Conservation (phyloP, 2,888 invertebrate species). For the Dendrolimus pini region DNA sequence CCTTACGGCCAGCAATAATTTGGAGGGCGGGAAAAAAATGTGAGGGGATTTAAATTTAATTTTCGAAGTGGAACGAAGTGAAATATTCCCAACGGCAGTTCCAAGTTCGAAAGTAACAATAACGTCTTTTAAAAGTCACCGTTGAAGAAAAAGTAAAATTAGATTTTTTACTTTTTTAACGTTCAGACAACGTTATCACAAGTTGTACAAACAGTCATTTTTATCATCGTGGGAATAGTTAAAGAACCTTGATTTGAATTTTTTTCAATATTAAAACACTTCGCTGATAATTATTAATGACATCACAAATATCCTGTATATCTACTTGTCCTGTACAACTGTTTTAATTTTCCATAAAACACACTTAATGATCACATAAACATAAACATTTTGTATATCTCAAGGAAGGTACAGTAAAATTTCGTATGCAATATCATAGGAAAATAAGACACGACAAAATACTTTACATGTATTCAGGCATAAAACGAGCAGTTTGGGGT, state of each 20-base stretch:
- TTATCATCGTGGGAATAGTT: neutral
- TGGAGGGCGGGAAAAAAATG: slow-evolving; percentile 61
- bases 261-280: neutral
- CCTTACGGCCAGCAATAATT: slow-evolving; percentile 60
- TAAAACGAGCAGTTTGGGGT: no score
- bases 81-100: slow-evolving; percentile 60
- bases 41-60: slow-evolving; percentile 74
- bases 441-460: no score
- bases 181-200: neutral
- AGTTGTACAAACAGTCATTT: neutral
- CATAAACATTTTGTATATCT: no score
- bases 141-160: slow-evolving; percentile 34
- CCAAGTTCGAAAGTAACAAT: slow-evolving; percentile 49
- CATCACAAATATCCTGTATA: no score
- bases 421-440: no score
- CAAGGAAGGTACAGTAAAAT: no score
- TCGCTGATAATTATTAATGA: no score
- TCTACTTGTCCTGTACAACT: no score
- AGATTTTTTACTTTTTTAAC: slow-evolving; percentile 21
- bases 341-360: no score
- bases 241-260: neutral
- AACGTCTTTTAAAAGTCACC: slow-evolving; percentile 43
- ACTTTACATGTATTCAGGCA: no score
- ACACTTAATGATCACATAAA: no score
- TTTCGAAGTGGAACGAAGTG: slow-evolving; percentile 66